Conservation (phyloP, 2,888 invertebrate genomes). For the Flabesymbios commensalis region DNA sequence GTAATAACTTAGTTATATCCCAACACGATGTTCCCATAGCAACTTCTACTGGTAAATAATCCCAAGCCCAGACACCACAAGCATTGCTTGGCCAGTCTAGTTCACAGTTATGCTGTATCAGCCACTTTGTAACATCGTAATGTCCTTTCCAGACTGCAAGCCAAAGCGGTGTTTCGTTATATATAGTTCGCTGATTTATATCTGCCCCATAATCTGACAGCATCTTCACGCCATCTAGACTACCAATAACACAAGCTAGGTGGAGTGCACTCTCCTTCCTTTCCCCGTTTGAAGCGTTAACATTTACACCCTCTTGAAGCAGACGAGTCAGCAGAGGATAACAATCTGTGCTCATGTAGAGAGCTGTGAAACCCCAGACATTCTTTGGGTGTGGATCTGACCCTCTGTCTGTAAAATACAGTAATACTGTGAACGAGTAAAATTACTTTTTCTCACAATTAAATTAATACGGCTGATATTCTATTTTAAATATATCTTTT, state of each 20-base stretch:
- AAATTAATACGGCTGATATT: too few relatives aligned
- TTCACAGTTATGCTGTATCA: constrained; percentile 22
- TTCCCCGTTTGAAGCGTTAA: constrained; percentile 28
- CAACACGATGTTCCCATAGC: constrained; percentile 16
- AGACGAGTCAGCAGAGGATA: constrained; percentile 18
- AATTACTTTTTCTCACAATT: too few relatives aligned
- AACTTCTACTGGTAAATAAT: constrained; percentile 27
- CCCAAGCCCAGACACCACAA: constrained; percentile 24
- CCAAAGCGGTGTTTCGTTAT: constrained; percentile 28
- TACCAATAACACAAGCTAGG: constrained; percentile 25
- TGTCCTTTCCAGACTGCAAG: constrained; percentile 29
- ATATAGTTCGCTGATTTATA: constrained; percentile 20
- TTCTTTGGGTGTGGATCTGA: constrained; percentile 23
- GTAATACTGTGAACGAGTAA: background rate
- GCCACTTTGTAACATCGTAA: constrained; percentile 9
- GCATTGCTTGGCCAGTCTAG: constrained; percentile 26
- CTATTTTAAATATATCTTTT: background rate
- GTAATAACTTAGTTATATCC: constrained; percentile 16
- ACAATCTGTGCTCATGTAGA: constrained; percentile 28
- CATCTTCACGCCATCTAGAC: background rate
- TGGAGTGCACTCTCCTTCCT: constrained; percentile 27
- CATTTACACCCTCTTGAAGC: constrained; percentile 12
- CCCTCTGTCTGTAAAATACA: constrained; percentile 15
- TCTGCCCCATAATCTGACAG: constrained; percentile 19
- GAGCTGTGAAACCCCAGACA: constrained; percentile 29